Evolutionary conservation across 2,113 vertebrate genomes (phyloP).

Genomic region (Ploceus nigricollis): DNA sequence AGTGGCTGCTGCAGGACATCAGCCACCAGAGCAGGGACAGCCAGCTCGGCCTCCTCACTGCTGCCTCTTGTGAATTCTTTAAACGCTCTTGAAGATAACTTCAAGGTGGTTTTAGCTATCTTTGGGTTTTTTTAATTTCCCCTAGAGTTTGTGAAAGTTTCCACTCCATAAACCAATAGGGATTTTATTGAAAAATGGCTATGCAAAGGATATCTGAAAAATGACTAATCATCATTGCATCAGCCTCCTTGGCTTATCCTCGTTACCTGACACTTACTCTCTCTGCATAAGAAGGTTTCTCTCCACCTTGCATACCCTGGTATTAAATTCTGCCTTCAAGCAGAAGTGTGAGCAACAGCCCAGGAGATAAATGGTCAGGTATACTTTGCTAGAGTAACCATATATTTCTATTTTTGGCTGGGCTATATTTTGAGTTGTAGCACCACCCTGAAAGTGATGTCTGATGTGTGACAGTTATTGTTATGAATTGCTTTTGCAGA

Average conservation of each 20-base stretch:
- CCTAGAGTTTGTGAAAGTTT: background rate
- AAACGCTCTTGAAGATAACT: accelerated
- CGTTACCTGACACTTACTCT: background rate
- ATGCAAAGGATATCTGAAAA: background rate
- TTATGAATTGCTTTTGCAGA: background rate
- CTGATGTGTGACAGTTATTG: background rate
- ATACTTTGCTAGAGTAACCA: background rate
- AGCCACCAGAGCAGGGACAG: no score
- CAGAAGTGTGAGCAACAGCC: background rate
- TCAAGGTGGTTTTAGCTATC: background rate
- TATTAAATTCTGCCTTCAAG: background rate
- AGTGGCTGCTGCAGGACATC: background rate
- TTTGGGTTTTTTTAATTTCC: background rate
- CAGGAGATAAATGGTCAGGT: background rate
- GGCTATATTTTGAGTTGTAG: background rate
- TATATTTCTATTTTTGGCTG: background rate
- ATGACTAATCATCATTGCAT: background rate
- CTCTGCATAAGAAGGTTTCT: background rate
- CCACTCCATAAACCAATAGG: background rate
- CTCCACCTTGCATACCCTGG: background rate
- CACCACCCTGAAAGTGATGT: background rate
- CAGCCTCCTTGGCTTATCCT: background rate
- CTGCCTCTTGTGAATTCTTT: background rate
- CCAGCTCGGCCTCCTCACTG: accelerated
- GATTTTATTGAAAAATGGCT: background rate